Base-by-base conservation (phyloP, 2,888 invertebrate species). In the Polietes domitor region DNA sequence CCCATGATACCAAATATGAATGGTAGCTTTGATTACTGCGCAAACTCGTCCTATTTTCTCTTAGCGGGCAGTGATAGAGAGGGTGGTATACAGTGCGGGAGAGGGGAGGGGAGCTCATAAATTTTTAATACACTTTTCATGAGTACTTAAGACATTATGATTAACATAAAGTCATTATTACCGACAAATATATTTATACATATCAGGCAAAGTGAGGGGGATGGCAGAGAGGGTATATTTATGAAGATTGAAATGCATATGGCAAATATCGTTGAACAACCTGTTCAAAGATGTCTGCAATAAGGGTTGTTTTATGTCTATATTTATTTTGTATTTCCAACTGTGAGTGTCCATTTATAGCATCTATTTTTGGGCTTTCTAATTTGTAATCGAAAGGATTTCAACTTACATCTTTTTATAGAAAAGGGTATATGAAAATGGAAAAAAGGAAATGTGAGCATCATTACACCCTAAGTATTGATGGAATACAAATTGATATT, bases 121-220 rank as follows among this genome's bases (percentile, higher is more conserved):
- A 43, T 68, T 43, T 68, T 68, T 68, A 37, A 68, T 68, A 41
- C 19, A 73, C 58, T 58, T 73, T 73, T 61, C 58, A 73, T 73
- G 73, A 73, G 73, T 73, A 73, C 73, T 73, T 73, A 73, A 41
- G 58, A 73, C 73, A 73, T 73, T 73, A 58, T 73, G 73, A 73
- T 73, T 58, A 73, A 73, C 73, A 61, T 43, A 26, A 73, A 73
- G 19, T 50, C 50, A 28, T 71, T 50, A 61, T 61, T 58, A 58
- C 58, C 12, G 10, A 58, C 26, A 58, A 26, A 58, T 58, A 41
- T 41, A 37, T 37, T 65, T 65, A 6, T 15, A 2, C 19, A 10
- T 19, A n/a, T 3, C 28, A 5, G 28, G 28, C n/a, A n/a, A 32
- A 63, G 32, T 32, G n/a, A 9, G 9, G 61, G 10, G 26, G 28